Base-by-base conservation (phyloP, 1,140 invertebrate genomes). In the Druon quercuslanigerum region DNA sequence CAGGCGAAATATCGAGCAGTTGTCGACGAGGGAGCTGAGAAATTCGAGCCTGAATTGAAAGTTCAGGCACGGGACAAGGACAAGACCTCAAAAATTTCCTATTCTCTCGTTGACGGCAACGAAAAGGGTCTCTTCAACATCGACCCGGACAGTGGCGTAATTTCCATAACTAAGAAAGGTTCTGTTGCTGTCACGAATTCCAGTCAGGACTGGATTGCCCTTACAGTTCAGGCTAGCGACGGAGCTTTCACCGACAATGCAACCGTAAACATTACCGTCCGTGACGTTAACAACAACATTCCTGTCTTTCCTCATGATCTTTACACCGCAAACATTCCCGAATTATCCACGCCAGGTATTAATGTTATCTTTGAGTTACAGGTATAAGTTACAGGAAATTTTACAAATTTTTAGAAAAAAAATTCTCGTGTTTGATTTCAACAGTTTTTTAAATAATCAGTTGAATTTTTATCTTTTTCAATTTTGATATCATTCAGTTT, bases 211-310 rank as follows among this genome's bases (percentile, higher is more conserved):
- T 92, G 92, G 79, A 93, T 93, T 33, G 86, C 84, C 13, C 82
- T 92, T 7, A 86, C 83, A 0, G 87, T 92, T n/a, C 87, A 95
- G 93, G 96, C 96, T 1, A 95, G 92, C 84, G 96, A 97, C 86
- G 96, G 96, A 0, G 92, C 93, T 50, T 96, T 94, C 78, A 94
- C 94, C 73, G 93, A 94, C 46, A 94, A 93, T 8, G 94, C 95
- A 33, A 89, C 92, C 16, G 95, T 97, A 1, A 95, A 95, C 81
- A 95, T 97, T 16, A 94, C 93, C 1, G 93, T 98, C 0, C 92
- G 95, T 11, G 97, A 98, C 90, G 95, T 97, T 3, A 98, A 98
- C 89, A 97, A 98, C 85, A 96, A 97, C 88, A 92, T 93, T 7
- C 97, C 97, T 2, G 92, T 93, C 11, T 98, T 98, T 86, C 92